phyloP scores from a whole-genome alignment of 2,888 invertebrate species.

The Apodemia duryi region DNA sequence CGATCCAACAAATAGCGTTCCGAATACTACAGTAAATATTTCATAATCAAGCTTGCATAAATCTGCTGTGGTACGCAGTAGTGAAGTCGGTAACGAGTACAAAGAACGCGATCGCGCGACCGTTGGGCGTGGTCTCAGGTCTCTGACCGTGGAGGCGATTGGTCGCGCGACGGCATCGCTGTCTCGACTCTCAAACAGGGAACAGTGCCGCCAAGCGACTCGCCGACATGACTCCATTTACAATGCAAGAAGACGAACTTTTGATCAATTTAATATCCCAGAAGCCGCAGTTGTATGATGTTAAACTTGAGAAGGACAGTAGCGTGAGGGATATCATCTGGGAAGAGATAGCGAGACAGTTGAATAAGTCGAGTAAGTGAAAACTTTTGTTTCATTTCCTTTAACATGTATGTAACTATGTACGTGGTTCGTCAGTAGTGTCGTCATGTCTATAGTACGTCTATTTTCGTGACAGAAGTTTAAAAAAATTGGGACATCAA shows the following conservation, averaged over 20 bases:
- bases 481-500: too few species aligned
- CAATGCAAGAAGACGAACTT: background rate
- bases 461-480: too few species aligned
- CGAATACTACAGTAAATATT: too few species aligned
- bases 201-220: background rate
- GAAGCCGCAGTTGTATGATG: background rate
- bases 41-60: too few species aligned
- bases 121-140: conserved; percentile 8
- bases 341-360: background rate
- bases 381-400: background rate
- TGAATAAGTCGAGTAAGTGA: conserved; percentile 1
- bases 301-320: background rate
- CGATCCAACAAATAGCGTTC: too few species aligned
- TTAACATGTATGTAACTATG: background rate
- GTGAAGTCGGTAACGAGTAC: background rate
- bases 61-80: too few species aligned
- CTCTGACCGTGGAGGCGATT: conserved; percentile 2
- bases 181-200: background rate
- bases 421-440: background rate
- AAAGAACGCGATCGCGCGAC: background rate
- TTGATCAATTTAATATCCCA: background rate
- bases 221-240: background rate
- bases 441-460: too few species aligned
- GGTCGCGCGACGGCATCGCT: conserved; percentile 1
- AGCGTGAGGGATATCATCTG: background rate